A percentile compares a stretch with the other conserved stretches of the same genome.
These are phyloP conservation scores for Stenurella melanura DNA, from an alignment of 2,888 invertebrate genomes.

Conservation along the genomic window DNA sequence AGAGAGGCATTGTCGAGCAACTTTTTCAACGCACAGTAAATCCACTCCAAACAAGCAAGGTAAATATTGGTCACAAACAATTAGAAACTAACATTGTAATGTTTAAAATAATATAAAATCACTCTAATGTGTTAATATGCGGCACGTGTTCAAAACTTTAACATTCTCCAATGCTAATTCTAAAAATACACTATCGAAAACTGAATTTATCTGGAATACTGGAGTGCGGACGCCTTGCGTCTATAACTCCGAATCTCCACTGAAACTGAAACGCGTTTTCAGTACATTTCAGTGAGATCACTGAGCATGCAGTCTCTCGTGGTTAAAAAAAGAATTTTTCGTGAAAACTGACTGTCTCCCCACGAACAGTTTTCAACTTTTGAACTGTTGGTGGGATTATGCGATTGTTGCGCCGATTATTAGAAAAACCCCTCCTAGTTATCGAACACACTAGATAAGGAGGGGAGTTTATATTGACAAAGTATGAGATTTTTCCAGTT, in stretches of 20 bases:
- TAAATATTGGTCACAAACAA: constrained; percentile 54
- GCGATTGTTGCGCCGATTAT: constrained; percentile 28
- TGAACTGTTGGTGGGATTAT: constrained; percentile 23
- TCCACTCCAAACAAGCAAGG: constrained; percentile 38
- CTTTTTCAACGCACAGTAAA: constrained; percentile 40
- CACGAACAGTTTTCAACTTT: constrained; percentile 7
- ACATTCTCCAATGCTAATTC: constrained; percentile 41
- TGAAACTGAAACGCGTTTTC: constrained; percentile 50
- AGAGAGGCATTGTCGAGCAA: constrained; percentile 42
- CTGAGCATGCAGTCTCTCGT: constrained; percentile 39
- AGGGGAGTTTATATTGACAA: constrained; percentile 58
- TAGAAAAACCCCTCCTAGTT: constrained; percentile 36
- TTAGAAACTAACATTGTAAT: constrained; percentile 50
- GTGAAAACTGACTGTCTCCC: constrained; percentile 23
- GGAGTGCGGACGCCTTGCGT: constrained; percentile 46
- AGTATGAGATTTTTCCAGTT: constrained; percentile 64
- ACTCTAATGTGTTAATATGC: constrained; percentile 50
- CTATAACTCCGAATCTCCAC: constrained; percentile 41
- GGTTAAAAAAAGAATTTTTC: constrained; percentile 53
- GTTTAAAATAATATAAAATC: constrained; percentile 43
- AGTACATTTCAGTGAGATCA: constrained; percentile 41
- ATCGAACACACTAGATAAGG: constrained; percentile 39
- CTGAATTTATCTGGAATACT: constrained; percentile 52
- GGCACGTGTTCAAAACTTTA: constrained; percentile 49
- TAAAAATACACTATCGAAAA: constrained; percentile 49